Evolutionary conservation across 2,797 vertebrate species (phyloP).

Genomic region (Karalla daura): DNA sequence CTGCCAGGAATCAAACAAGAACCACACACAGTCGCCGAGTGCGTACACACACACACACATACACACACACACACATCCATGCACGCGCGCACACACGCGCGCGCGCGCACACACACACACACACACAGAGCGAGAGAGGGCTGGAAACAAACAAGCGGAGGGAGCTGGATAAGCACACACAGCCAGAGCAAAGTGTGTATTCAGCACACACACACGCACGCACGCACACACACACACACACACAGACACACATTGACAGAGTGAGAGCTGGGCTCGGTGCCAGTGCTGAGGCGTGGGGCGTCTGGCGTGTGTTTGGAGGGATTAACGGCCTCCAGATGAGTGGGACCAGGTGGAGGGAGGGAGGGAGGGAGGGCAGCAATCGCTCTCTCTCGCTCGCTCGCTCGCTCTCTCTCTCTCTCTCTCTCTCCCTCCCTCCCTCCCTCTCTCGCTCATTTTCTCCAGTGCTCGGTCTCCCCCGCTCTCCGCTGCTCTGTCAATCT

Average conservation of each 20-base stretch:
- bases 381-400: conserved; percentile 65
- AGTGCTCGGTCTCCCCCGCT: conserved; percentile 57
- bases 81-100: conserved; percentile 16
- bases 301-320: conserved; percentile 85
- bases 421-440: conserved; percentile 49
- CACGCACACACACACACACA: conserved; percentile 13
- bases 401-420: conserved; percentile 59
- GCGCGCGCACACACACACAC: neutral
- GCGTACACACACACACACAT: conserved; percentile 13
- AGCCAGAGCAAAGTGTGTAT: conserved; percentile 66
- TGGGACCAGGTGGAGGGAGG: conserved; percentile 83
- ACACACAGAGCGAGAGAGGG: neutral
- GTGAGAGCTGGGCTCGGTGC: conserved; percentile 80
- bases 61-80: conserved; percentile 1
- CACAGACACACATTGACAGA: conserved; percentile 45
- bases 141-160: conserved; percentile 78
- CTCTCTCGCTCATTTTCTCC: conserved; percentile 62
- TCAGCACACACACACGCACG: conserved; percentile 29
- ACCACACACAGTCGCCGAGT: conserved; percentile 69
- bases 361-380: conserved; percentile 80
- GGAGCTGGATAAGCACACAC: conserved; percentile 74
- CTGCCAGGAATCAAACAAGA: conserved; percentile 81
- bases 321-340: conserved; percentile 86
- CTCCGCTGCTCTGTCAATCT: conserved; percentile 45
- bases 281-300: conserved; percentile 82